These are phyloP conservation scores for Antedon mediterranea DNA, from an alignment of 53 echinoderm and acorn worm genomes.

Conservation along the genomic window DNA sequence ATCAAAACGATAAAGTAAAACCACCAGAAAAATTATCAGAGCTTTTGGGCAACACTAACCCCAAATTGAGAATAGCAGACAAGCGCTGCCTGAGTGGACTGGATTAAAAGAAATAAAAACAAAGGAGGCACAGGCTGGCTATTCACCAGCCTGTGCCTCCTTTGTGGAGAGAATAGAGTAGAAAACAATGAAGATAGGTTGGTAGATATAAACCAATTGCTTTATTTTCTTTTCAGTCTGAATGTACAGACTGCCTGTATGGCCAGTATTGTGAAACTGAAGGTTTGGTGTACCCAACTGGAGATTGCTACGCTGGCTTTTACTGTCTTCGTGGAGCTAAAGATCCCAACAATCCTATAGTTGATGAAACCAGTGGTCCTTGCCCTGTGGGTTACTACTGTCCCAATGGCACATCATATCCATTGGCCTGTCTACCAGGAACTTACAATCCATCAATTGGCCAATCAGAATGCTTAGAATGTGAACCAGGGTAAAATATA, in stretches of 20 bases:
- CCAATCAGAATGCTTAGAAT: conserved; percentile 60
- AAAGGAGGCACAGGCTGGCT: no score
- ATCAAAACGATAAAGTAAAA: no score
- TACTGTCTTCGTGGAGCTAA: conserved; percentile 74
- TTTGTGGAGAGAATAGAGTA: no score
- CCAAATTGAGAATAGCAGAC: no score
- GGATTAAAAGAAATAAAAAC: no score
- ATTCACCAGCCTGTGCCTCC: no score
- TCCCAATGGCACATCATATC: conserved; percentile 82
- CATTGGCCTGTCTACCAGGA: conserved; percentile 68
- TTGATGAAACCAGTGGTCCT: conserved; percentile 68
- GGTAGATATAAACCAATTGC: no score
- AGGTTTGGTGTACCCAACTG: conserved; percentile 62
- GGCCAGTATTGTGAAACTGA: conserved; percentile 65
- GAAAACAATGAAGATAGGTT: no score
- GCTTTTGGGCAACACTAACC: no score
- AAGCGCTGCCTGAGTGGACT: no score
- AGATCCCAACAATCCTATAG: conserved; percentile 72
- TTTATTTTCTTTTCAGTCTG: conserved; percentile 39
- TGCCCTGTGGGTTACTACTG: conserved; percentile 86
- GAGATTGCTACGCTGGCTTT: conserved; percentile 83
- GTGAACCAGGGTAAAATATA: conserved; percentile 78
- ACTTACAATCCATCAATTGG: conserved; percentile 79
- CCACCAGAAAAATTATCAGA: no score
- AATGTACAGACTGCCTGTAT: conserved; percentile 77